Percentiles rank a stretch among this genome's conserved stretches.
phyloP scores from a whole-genome alignment of 2,113 vertebrate species.

The Burhinus bistriatus region DNA sequence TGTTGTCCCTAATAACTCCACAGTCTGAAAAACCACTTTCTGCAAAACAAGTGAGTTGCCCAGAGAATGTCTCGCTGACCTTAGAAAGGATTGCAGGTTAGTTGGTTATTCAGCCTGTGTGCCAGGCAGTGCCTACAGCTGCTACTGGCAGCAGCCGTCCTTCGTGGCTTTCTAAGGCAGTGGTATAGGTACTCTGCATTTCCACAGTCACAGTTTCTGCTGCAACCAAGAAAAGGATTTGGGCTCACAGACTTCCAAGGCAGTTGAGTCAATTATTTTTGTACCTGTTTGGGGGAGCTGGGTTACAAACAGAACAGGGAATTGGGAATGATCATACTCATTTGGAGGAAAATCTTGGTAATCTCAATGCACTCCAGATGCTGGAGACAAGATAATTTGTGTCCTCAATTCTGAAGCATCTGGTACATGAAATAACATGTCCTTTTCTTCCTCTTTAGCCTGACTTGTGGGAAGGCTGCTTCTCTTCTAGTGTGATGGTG shows the following conservation, averaged over 20 bases:
- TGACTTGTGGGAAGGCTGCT: neutral
- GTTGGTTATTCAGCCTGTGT: neutral
- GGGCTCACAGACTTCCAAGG: neutral
- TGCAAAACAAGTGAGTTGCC: neutral
- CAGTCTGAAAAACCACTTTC: neutral
- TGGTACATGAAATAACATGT: neutral
- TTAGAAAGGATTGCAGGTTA: neutral
- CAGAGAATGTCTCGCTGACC: neutral
- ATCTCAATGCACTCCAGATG: neutral
- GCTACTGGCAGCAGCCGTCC: neutral
- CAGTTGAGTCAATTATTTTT: neutral
- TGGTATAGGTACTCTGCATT: neutral
- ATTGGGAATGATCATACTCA: neutral
- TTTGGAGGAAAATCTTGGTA: neutral
- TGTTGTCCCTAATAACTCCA: neutral
- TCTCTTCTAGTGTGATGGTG: neutral
- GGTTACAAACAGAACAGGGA: neutral
- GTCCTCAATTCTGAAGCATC: neutral
- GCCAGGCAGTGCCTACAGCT: neutral
- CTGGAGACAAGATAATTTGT: neutral
- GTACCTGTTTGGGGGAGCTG: neutral
- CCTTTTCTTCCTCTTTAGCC: neutral
- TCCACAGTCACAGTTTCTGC: neutral
- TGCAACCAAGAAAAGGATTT: neutral
- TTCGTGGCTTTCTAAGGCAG: neutral